These are phyloP conservation scores for Siderastrea siderea DNA, from an alignment of 92 coral and sea anemone genomes.

Conservation along the genomic window DNA sequence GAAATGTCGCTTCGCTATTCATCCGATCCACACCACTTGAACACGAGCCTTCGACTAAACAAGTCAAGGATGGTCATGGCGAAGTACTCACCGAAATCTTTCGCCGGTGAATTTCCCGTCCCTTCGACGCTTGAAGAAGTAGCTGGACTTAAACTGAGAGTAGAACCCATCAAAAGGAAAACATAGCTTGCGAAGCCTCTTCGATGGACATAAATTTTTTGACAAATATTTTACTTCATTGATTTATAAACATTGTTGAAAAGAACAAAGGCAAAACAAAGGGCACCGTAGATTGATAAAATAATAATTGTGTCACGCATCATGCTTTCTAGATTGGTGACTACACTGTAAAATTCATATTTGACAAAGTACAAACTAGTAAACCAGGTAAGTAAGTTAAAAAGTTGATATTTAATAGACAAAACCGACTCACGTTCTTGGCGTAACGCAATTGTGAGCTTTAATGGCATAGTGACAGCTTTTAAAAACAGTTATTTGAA, in stretches of 20 bases:
- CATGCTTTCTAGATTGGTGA: not conserved
- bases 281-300: not conserved
- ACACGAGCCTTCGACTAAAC: constrained; percentile 82
- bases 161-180: constrained; percentile 68
- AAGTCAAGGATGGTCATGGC: constrained; percentile 68
- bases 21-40: constrained; percentile 81
- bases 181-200: constrained; percentile 8
- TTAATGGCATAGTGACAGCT: not conserved
- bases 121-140: constrained; percentile 87
- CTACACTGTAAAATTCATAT: not conserved
- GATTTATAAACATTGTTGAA: constrained; percentile 9
- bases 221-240: not conserved
- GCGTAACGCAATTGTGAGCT: not conserved
- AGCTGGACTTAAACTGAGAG: constrained; percentile 68
- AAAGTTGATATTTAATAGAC: too few species aligned
- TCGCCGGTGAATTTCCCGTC: constrained; percentile 79
- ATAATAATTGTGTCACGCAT: not conserved
- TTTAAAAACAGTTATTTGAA: not conserved
- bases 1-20: constrained; percentile 86
- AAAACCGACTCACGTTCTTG: too few species aligned
- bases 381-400: too few species aligned
- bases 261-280: constrained; percentile 26
- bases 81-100: constrained; percentile 79
- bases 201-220: not conserved
- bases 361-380: not conserved